Percentiles rank a stretch among this genome's conserved stretches.
These are phyloP conservation scores for Emydura subglobosa DNA, from an alignment of 2,113 vertebrate species.

Conservation along the genomic window DNA sequence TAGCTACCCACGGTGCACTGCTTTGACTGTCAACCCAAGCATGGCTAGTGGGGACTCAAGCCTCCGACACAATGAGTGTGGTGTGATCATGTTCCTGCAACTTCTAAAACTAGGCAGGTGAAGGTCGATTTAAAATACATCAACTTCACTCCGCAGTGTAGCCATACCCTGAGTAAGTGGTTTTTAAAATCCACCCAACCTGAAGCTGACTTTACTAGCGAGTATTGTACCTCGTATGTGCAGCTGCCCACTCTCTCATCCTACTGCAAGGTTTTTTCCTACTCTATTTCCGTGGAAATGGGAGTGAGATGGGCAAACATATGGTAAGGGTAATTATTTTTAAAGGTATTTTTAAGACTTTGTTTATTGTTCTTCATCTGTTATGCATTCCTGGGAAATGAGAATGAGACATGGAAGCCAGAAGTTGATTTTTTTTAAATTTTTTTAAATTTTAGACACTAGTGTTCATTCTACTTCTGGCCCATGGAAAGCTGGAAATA, in stretches of 20 bases:
- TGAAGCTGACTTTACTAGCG: background rate
- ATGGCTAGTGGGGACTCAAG: too few species aligned
- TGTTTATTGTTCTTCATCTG: background rate
- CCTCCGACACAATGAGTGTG: too few species aligned
- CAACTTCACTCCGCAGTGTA: too few species aligned
- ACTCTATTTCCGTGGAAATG: conserved; percentile 45
- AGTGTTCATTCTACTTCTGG: background rate
- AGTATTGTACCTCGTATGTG: background rate
- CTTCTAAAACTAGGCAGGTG: too few species aligned
- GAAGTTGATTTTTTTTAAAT: background rate
- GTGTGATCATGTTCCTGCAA: too few species aligned
- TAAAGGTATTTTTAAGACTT: conserved; percentile 24
- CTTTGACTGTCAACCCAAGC: too few species aligned
- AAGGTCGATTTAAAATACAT: too few species aligned
- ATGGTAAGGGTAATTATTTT: conserved; percentile 22
- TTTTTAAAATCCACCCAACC: background rate
- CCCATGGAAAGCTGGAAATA: background rate
- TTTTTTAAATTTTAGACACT: background rate
- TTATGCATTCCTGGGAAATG: background rate
- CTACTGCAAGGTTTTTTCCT: background rate
- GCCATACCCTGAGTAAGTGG: background rate
- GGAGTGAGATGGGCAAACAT: conserved; percentile 4
- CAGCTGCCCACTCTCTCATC: background rate
- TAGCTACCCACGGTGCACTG: too few species aligned
- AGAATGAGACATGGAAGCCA: background rate